Evolutionary conservation across 2,113 vertebrate genomes (phyloP), one percentile per base, ranked within the genome.

Genomic region (Columba livia): DNA sequence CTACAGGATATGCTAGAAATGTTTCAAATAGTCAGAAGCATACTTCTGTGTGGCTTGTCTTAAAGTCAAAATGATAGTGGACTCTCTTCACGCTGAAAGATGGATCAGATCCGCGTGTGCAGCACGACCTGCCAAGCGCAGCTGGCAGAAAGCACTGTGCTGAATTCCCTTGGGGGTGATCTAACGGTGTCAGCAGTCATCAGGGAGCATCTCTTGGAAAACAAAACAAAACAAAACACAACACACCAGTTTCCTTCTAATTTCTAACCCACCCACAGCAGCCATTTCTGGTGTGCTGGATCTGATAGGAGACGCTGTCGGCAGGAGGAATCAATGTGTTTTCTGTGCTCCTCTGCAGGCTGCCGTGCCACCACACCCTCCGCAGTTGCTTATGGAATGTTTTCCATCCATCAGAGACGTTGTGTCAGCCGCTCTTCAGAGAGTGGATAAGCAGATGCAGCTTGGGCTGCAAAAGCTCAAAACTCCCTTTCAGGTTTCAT

Each of bases 291-390:
- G 58, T 86, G 50, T 32, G 2, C 83, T 80, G 51, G 72, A n/a
- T 88, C 71, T 75, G 73, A 53, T 1, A 89, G 83, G 65, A 94
- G 66, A 50, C 69, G 15, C 67, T 64, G 96, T 65, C 84, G 71
- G 65, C 85, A 74, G 72, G 53, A 92, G 82, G 57, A 96, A 97
- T 97, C 95, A 97, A 94, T 97, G 96, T 95, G 79, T 96, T 96
- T 96, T 97, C 96, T 97, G 95, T 97, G 88, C 90, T 96, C 47
- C 93, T 81, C 71, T 56, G 78, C 93, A 88, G 90, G 88, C 95
- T 95, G 93, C 95, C 57, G 54, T 81, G 89, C 93, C 94, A 89
- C 97, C 97, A 94, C 97, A 96, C 97, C 97, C 97, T 93, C 34
- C 12, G 2, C 83, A 83, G 85, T 90, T 94, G 92, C 92, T 89